Evolutionary conservation across 92 coral and sea anemone genomes (phyloP).

Genomic region (Epizoanthus rinbou): DNA sequence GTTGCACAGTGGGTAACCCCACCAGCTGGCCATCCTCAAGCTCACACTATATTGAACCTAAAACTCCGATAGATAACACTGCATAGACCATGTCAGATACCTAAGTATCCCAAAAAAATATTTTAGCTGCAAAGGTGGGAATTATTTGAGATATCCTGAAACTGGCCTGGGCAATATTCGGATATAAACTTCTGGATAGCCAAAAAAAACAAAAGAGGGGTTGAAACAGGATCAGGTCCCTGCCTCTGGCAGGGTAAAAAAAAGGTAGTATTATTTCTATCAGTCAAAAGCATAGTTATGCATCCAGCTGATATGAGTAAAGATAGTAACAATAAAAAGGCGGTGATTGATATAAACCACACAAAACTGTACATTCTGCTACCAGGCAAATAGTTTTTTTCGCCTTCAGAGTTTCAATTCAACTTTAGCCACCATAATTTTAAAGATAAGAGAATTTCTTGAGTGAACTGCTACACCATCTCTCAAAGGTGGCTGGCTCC

Average conservation of each 20-base stretch:
- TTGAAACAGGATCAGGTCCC: slow-evolving; percentile 79
- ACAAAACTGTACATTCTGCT: slow-evolving; percentile 81
- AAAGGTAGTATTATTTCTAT: slow-evolving; percentile 75
- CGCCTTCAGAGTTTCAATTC: slow-evolving; percentile 75
- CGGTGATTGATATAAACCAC: slow-evolving; percentile 71
- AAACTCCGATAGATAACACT: slow-evolving; percentile 72
- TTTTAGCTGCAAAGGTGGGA: slow-evolving; percentile 67
- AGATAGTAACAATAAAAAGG: slow-evolving; percentile 66
- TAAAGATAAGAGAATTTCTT: slow-evolving; percentile 63
- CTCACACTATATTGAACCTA: slow-evolving; percentile 83
- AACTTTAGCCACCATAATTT: slow-evolving; percentile 85
- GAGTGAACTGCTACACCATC: slow-evolving; percentile 89
- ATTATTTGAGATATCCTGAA: slow-evolving; percentile 81
- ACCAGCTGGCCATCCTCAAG: slow-evolving; percentile 15
- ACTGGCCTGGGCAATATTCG: slow-evolving; percentile 74
- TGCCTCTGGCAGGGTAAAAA: slow-evolving; percentile 77
- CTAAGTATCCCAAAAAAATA: slow-evolving; percentile 69
- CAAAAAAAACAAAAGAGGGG: slow-evolving; percentile 81
- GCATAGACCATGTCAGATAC: slow-evolving; percentile 79
- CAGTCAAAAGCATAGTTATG: slow-evolving; percentile 69
- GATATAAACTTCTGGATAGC: slow-evolving; percentile 80
- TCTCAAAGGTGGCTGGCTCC: slow-evolving; percentile 92
- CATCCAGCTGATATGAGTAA: slow-evolving; percentile 77
- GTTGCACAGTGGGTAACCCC: slow-evolving; percentile 2
- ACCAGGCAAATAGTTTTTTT: slow-evolving; percentile 58